These are phyloP conservation scores for Nysson spinosus DNA, from an alignment of 2,888 invertebrate genomes.

Conservation along the genomic window DNA sequence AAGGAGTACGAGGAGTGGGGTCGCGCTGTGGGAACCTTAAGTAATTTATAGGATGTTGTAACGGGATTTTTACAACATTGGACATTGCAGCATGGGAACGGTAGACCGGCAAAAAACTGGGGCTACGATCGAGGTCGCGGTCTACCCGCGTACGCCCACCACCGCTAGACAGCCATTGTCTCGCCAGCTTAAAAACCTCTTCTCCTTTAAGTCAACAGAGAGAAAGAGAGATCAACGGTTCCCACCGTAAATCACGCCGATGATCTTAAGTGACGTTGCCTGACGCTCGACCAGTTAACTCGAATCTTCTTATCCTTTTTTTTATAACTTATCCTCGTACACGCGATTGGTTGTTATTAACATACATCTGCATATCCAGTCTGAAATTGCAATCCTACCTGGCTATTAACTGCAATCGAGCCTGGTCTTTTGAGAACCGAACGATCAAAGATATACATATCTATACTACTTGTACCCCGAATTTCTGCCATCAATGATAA, in stretches of 20 bases:
- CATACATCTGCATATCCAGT: too few species aligned
- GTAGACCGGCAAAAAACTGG: conserved; percentile 68
- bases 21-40: conserved; percentile 64
- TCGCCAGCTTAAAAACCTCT: conserved; percentile 66
- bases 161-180: conserved; percentile 64
- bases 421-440: too few species aligned
- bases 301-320: not conserved
- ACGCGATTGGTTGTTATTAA: not conserved
- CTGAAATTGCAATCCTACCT: too few species aligned
- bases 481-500: too few species aligned
- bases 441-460: too few species aligned
- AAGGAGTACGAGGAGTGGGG: conserved; percentile 32
- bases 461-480: too few species aligned
- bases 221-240: too few species aligned
- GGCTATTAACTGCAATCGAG: too few species aligned
- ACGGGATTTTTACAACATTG: conserved; percentile 67
- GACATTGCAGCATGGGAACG: conserved; percentile 69
- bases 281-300: not conserved
- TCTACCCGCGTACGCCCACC: conserved; percentile 65
- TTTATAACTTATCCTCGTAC: too few species aligned
- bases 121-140: conserved; percentile 68
- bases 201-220: conserved; percentile 65
- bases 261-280: conserved; percentile 42
- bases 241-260: conserved; percentile 69
- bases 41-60: conserved; percentile 70